Base-by-base conservation (phyloP, 1,140 invertebrate genomes). In the Hormaphis cornu region DNA sequence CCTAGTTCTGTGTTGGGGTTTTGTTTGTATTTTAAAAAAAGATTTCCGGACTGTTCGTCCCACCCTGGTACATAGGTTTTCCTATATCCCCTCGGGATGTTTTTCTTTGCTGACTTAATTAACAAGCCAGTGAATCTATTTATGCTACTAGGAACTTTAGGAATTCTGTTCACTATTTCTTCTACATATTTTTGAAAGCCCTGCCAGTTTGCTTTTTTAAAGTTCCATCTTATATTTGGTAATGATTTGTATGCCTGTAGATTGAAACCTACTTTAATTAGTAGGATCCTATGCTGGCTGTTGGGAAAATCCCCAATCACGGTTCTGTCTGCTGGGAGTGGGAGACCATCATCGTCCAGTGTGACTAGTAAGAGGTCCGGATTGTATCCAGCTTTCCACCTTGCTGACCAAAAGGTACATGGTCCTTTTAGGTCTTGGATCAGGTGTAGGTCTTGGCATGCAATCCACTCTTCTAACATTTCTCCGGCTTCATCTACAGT, bases 391-490 rank as follows among this genome's bases (percentile, higher is more conserved):
- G 53, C 18, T 3, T 56, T 56, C 28, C 53, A 56, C 37, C 30
- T 56, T 12, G 18, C 53, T 16, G 53, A 56, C 53, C 30, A 56
- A 37, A 37, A 56, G 26, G 18, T 56, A 1, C n/a, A 9, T 35
- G n/a, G 53, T 33, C 33, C 18, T 56, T 37, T 56, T 56, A 56
- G 12, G 18, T 53, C 50, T n/a, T 53, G 50, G 7, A 40, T 69
- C 30, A 69, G 18, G 22, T 69, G 12, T 48, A 69, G 18, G 8
- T 53, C 22, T 16, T 53, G 14, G 12, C 26, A 37, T 18, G 18
- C 46, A n/a, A 50, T 22, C 63, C 46, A 69, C 14, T 37, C 9
- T 42, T 69, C 63, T 16, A 69, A 5, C 40, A n/a, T 14, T 18
- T 37, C 20, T 2, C 46, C 46, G 22, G 44, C 44, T 24, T 28